These are phyloP conservation scores for Parotocinclus haroldoi DNA, from an alignment of 2,797 vertebrate genomes.

Conservation along the genomic window DNA sequence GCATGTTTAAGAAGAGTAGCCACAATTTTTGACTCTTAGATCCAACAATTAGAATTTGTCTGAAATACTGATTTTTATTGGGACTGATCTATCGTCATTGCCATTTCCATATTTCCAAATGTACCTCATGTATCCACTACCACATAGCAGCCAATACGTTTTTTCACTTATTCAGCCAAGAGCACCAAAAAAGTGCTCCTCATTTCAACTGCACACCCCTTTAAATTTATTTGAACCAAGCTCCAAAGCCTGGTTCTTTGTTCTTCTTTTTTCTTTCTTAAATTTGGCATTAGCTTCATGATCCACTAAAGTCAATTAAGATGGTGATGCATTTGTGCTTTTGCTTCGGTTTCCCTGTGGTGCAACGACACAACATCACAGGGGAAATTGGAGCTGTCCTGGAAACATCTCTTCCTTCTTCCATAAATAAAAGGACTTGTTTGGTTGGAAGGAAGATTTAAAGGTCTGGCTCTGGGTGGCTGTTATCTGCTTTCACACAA, in stretches of 20 bases:
- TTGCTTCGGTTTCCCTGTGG: neutral
- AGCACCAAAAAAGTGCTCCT: no score
- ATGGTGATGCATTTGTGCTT: slow-evolving; percentile 24
- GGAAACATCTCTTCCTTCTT: slow-evolving; percentile 16
- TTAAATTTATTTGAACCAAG: neutral
- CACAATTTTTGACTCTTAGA: no score
- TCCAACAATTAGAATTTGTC: no score
- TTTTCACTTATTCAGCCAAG: no score
- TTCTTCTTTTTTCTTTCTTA: neutral
- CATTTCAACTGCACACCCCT: no score
- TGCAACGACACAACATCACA: slow-evolving; percentile 7
- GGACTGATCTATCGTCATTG: no score
- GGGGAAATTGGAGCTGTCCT: slow-evolving; percentile 22
- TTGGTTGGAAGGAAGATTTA: slow-evolving; percentile 10
- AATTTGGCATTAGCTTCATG: slow-evolving; percentile 2
- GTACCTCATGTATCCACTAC: no score
- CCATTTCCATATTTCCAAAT: no score
- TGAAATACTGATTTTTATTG: no score
- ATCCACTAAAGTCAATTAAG: slow-evolving; percentile 18
- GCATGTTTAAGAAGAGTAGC: no score
- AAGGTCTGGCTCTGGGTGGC: slow-evolving; percentile 17
- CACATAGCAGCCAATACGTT: no score
- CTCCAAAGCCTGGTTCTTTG: neutral
- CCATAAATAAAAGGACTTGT: slow-evolving; percentile 17
- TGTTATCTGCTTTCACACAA: slow-evolving; percentile 12